These are phyloP conservation scores for Chymomyza procnemis DNA, from an alignment of 2,888 invertebrate species.

Conservation along the genomic window DNA sequence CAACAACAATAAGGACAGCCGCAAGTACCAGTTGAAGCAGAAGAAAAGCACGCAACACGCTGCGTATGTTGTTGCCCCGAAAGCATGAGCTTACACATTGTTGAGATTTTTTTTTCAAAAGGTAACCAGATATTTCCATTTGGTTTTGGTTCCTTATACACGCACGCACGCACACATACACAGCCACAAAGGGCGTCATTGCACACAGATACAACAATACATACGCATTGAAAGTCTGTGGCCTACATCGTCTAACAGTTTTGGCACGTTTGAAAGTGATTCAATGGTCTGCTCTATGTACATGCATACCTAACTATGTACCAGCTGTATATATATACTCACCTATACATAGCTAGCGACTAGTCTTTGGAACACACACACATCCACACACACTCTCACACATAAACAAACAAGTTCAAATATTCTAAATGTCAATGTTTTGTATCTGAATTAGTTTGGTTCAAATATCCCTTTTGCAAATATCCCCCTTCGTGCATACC, in stretches of 20 bases:
- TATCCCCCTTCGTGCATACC: not conserved
- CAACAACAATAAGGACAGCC: too few relatives aligned
- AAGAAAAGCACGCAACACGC: not conserved
- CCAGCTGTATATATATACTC: too few relatives aligned
- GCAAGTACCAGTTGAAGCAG: not conserved
- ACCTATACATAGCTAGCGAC: too few relatives aligned
- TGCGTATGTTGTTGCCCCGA: not conserved
- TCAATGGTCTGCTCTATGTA: conserved; percentile 28
- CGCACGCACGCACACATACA: not conserved
- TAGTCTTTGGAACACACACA: not conserved
- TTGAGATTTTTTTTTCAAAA: not conserved
- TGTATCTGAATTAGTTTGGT: conserved; percentile 35
- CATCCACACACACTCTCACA: not conserved
- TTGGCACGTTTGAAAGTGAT: conserved; percentile 51
- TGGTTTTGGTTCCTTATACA: not conserved
- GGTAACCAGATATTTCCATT: not conserved
- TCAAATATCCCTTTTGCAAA: not conserved
- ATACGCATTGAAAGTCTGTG: conserved; percentile 18
- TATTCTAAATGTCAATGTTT: conserved; percentile 43
- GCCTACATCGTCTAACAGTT: conserved; percentile 28
- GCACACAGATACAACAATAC: not conserved
- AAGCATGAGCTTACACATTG: not conserved
- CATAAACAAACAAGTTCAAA: conserved; percentile 39
- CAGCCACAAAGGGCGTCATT: not conserved
- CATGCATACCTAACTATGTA: not conserved